A percentile compares a stretch with the other conserved stretches of the same genome.
Conservation (phyloP, 1,140 invertebrate genomes). For the Pristionchus pacificus region DNA sequence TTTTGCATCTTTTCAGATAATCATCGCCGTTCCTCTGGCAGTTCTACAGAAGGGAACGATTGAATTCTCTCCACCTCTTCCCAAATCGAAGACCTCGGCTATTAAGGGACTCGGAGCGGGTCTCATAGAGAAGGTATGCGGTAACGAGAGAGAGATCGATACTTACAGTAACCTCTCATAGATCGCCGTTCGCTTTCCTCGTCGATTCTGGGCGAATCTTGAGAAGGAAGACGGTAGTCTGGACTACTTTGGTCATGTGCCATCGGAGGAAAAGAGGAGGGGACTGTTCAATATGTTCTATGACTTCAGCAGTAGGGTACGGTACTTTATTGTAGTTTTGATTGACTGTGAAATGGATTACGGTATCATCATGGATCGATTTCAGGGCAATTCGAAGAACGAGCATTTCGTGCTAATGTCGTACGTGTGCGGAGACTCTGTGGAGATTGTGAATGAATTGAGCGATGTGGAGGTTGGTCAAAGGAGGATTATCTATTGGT, state of each 20-base stretch:
- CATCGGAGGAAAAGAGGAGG: constrained; percentile 40
- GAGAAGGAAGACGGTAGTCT: constrained; percentile 40
- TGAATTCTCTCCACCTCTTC: constrained; percentile 59
- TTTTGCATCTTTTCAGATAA: too few relatives aligned
- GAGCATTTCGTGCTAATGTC: constrained; percentile 56
- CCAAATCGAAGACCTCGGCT: constrained; percentile 58
- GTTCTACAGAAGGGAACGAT: constrained; percentile 58
- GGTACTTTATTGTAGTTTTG: neutral
- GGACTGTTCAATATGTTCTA: constrained; percentile 61
- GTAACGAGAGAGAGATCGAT: constrained; percentile 9
- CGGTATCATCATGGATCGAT: constrained; percentile 18
- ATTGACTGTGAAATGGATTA: constrained; percentile 21
- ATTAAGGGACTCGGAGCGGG: constrained; percentile 59
- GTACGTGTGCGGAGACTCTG: constrained; percentile 58
- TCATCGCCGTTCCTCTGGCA: constrained; percentile 51
- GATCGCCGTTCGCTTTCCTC: constrained; percentile 58
- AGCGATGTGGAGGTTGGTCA: constrained; percentile 57
- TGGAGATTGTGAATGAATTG: constrained; percentile 52
- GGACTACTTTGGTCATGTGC: constrained; percentile 60
- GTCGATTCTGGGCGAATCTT: constrained; percentile 59
- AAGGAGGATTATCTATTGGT: too few relatives aligned
- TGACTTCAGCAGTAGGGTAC: constrained; percentile 57
- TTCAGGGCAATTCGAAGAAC: constrained; percentile 32
- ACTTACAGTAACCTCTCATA: constrained; percentile 11
- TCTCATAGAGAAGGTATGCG: constrained; percentile 60